These are phyloP conservation scores for Darevskia mixta DNA, from an alignment of 2,797 vertebrate species.

Conservation along the genomic window DNA sequence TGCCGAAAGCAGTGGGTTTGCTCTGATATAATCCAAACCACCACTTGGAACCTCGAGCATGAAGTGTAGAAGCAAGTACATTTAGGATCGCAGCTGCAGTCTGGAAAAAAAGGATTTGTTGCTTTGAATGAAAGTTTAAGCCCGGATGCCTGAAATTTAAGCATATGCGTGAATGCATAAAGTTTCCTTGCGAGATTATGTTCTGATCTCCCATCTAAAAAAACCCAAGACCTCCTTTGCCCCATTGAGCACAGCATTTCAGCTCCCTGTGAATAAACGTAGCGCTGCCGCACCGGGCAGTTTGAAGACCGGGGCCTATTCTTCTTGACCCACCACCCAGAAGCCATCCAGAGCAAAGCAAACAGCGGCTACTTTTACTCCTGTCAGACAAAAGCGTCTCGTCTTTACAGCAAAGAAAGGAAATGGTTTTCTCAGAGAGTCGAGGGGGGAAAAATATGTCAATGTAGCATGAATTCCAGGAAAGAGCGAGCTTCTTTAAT, in stretches of 20 bases:
- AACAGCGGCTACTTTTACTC: neutral
- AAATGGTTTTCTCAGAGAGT: slow-evolving; percentile 20
- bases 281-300: neutral
- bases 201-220: neutral
- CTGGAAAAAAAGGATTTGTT: neutral
- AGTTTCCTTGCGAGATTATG: neutral
- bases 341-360: neutral
- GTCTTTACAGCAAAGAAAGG: slow-evolving; percentile 18
- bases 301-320: neutral
- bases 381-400: slow-evolving; percentile 20
- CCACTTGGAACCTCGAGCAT: neutral
- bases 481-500: slow-evolving; percentile 36
- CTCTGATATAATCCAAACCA: neutral
- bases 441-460: neutral
- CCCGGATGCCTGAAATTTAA: neutral
- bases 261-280: slow-evolving; percentile 29
- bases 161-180: neutral
- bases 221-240: neutral
- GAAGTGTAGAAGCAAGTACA: neutral
- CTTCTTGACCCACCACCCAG: neutral
- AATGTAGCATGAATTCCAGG: slow-evolving; percentile 17
- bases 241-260: slow-evolving; percentile 31
- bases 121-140: neutral
- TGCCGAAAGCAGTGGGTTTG: neutral
- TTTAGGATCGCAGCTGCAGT: neutral